A percentile compares a stretch with the other conserved stretches of the same genome.
Evolutionary conservation across 2,888 invertebrate genomes (phyloP).

Genomic region (Argyresthia goedartella): DNA sequence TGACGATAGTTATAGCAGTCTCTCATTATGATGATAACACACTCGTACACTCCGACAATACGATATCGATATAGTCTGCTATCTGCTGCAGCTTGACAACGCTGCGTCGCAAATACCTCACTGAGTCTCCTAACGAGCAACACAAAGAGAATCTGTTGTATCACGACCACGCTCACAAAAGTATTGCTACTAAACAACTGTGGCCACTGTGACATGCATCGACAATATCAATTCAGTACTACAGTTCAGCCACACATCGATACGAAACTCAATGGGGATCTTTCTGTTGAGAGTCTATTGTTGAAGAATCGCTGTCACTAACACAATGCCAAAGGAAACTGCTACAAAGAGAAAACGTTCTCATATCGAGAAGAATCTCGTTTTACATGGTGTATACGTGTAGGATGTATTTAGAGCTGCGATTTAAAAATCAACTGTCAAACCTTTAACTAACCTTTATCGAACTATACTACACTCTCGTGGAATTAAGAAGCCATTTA

Average conservation of each 20-base stretch:
- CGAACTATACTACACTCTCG: not conserved
- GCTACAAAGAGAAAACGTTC: slow-evolving; percentile 40
- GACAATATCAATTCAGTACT: no score
- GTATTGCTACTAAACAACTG: no score
- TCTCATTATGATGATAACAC: no score
- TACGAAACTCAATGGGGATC: slow-evolving; percentile 51
- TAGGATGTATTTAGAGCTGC: not conserved
- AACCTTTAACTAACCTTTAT: not conserved
- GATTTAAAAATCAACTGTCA: not conserved
- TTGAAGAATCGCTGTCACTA: slow-evolving; percentile 54
- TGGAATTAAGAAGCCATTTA: not conserved
- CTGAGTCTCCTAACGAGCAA: no score
- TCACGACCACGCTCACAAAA: not conserved
- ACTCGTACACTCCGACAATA: no score
- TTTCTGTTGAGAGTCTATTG: slow-evolving; percentile 61
- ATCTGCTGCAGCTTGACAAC: no score
- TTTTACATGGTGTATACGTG: not conserved
- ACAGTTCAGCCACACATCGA: slow-evolving; percentile 24
- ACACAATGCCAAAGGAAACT: slow-evolving; percentile 41
- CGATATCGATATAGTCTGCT: no score
- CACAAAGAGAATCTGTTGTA: not conserved
- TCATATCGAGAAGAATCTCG: slow-evolving; percentile 15
- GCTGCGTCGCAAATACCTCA: no score
- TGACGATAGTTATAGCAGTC: no score
- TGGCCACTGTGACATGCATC: no score